A percentile compares a stretch with the other conserved stretches of the same genome.
phyloP scores from a whole-genome alignment of 2,888 invertebrate genomes.

The Tillus elongatus region DNA sequence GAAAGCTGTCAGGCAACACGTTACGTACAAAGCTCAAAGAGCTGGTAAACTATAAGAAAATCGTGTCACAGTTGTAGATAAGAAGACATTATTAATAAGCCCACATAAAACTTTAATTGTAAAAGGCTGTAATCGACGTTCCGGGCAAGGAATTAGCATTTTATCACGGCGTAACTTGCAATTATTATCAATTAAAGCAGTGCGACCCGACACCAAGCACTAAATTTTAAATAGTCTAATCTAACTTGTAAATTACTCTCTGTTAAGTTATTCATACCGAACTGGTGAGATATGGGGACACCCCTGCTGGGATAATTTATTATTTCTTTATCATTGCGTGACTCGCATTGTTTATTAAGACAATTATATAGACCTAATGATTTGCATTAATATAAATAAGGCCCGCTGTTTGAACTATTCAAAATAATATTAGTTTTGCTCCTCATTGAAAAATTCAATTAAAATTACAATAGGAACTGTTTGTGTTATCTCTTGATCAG shows the following conservation, averaged over 20 bases:
- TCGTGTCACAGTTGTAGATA: no score
- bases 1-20: no score
- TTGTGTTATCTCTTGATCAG: not conserved
- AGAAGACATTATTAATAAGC: not conserved
- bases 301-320: constrained; percentile 33
- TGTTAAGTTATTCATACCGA: constrained; percentile 29
- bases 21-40: no score
- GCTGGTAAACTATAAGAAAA: no score
- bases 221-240: constrained; percentile 32
- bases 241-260: constrained; percentile 35
- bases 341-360: constrained; percentile 33
- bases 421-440: not conserved
- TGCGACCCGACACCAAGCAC: constrained; percentile 19
- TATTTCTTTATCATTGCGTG: constrained; percentile 33
- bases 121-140: not conserved
- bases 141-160: not conserved
- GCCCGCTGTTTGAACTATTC: not conserved
- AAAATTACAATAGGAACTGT: not conserved
- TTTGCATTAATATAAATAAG: constrained; percentile 27
- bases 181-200: constrained; percentile 33
- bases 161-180: constrained; percentile 16
- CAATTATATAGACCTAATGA: constrained; percentile 31
- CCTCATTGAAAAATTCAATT: not conserved
- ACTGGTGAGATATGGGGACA: constrained; percentile 23
- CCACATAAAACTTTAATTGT: not conserved